A percentile compares a stretch with the other conserved stretches of the same genome.
Conservation (phyloP, 2,888 invertebrate genomes). For the Chrysolina americana region DNA sequence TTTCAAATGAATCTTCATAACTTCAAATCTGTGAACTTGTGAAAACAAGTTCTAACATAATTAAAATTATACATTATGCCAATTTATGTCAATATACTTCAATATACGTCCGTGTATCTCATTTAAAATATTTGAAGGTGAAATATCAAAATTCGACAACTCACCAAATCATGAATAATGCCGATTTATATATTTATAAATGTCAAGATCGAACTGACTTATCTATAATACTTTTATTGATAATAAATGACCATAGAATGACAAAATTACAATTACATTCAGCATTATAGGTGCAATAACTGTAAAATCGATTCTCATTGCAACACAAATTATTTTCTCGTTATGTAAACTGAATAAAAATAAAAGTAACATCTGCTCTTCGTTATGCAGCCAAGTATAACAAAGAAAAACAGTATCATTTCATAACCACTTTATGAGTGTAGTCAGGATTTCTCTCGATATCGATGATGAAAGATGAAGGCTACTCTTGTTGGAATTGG, state of each 20-base stretch:
- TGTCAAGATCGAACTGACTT: background rate
- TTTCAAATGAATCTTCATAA: too few relatives aligned
- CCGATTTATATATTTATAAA: too few relatives aligned
- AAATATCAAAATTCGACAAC: too few relatives aligned
- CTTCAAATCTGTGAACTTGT: too few relatives aligned
- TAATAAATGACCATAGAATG: background rate
- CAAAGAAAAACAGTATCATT: constrained; percentile 21
- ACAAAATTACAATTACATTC: background rate
- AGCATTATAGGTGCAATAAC: background rate
- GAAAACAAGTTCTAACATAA: too few relatives aligned
- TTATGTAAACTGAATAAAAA: constrained; percentile 26
- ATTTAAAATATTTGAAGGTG: too few relatives aligned
- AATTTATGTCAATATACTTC: too few relatives aligned
- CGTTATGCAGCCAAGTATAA: constrained; percentile 19
- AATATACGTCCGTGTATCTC: too few relatives aligned
- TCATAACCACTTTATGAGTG: constrained; percentile 20
- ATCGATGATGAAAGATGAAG: background rate
- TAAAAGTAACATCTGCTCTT: constrained; percentile 30
- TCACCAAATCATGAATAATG: too few relatives aligned
- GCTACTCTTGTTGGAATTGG: background rate
- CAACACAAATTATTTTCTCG: constrained; percentile 10
- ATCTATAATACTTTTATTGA: background rate
- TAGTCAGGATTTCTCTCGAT: background rate
- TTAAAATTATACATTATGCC: too few relatives aligned
- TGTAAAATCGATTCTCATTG: constrained; percentile 11